These are phyloP conservation scores for Scopus umbretta DNA, from an alignment of 2,113 vertebrate genomes.

Conservation along the genomic window DNA sequence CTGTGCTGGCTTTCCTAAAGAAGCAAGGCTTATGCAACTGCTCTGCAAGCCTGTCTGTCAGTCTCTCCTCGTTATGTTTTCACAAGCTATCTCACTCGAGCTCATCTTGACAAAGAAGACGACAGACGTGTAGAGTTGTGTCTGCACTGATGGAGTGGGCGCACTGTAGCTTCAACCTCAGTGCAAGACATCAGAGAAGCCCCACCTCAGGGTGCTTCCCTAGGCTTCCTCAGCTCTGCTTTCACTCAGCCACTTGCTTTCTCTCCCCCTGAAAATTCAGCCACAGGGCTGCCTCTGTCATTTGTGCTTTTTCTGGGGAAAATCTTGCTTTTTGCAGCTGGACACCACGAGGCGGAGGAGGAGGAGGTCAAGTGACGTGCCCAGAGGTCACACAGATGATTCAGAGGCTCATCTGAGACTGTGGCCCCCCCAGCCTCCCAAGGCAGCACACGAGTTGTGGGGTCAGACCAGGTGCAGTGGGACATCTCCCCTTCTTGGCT, in stretches of 20 bases:
- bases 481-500: neutral
- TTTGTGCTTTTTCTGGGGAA: neutral
- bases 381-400: neutral
- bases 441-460: neutral
- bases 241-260: neutral
- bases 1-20: neutral
- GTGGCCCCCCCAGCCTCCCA: rapidly evolving
- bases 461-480: neutral
- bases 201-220: neutral
- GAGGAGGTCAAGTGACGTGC: neutral
- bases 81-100: neutral
- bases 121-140: neutral
- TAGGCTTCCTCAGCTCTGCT: neutral
- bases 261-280: neutral
- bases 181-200: neutral
- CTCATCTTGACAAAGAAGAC: neutral
- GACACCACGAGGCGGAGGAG: rapidly evolving
- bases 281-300: rapidly evolving
- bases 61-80: neutral
- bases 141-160: neutral
- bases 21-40: neutral
- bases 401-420: neutral
- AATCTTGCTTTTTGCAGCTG: neutral
- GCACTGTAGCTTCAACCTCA: neutral
- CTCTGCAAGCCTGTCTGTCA: neutral